phyloP scores from a whole-genome alignment of 2,888 invertebrate species.

The Brenthis ino region DNA sequence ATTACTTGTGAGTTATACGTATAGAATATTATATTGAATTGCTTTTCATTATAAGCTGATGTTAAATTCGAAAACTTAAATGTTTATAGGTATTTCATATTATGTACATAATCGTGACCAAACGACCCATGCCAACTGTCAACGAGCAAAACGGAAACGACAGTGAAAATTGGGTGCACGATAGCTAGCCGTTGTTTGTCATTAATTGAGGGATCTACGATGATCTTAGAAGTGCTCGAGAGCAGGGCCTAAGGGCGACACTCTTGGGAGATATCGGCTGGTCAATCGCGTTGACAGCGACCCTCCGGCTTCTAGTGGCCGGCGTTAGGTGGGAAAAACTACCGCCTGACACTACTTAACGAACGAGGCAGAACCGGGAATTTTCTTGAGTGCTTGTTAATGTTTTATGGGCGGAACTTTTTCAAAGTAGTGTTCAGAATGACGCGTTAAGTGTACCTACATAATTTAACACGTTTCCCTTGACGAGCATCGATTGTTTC shows the following conservation, averaged over 20 bases:
- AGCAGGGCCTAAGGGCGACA: conserved; percentile 61
- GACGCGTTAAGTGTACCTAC: conserved; percentile 79
- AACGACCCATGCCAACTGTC: conserved; percentile 74
- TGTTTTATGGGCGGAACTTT: conserved; percentile 82
- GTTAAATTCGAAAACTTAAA: not conserved
- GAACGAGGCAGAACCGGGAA: conserved; percentile 75
- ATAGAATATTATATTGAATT: no score
- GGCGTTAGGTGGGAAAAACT: conserved; percentile 78
- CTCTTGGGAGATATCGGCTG: conserved; percentile 77
- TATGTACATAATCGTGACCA: conserved; percentile 5
- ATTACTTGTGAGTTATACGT: no score
- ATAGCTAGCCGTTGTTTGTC: conserved; percentile 70
- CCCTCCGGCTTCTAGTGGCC: conserved; percentile 69
- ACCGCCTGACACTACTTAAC: conserved; percentile 80
- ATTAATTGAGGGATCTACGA: conserved; percentile 79
- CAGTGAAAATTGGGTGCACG: conserved; percentile 75
- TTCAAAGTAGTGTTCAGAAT: conserved; percentile 77
- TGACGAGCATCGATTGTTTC: conserved; percentile 58
- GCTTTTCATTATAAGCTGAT: no score
- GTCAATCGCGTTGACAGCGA: conserved; percentile 79
- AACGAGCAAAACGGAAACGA: conserved; percentile 70
- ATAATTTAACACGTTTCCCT: conserved; percentile 78
- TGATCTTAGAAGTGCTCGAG: conserved; percentile 67
- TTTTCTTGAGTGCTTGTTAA: conserved; percentile 82
- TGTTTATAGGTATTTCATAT: not conserved